Evolutionary conservation across 2,888 invertebrate genomes (phyloP), one percentile per base, ranked within the genome.

Genomic region (Cerastis rubricosa): DNA sequence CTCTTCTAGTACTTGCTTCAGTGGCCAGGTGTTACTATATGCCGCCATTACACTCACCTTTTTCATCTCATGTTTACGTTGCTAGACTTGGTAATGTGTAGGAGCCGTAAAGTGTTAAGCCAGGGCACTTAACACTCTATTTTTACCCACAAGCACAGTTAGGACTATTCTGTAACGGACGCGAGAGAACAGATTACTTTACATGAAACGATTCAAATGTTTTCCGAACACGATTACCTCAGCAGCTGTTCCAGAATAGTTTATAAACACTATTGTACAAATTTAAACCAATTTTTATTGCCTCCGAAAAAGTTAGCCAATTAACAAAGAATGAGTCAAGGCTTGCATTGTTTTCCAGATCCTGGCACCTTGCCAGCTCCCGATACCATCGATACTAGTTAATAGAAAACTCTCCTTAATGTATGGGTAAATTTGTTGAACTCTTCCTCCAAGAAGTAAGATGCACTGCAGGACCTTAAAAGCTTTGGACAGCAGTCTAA

Each of bases 231-330:
- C 83, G 78, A 86, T 87, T 87, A 81, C 84, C 81, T 81, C 84
- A 84, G 80, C 83, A 85, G 82, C 80, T 85, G 82, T 78, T 85
- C 82, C 74, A 75, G 85, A 85, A 89, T 88, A 89, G 89, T 90
- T 90, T 90, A 86, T 90, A 92, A 91, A 91, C 90, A 91, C 75
- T 85, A 82, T 89, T 89, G 90, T 88, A 90, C 89, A 90, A 86
- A 89, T 90, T 92, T 90, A 89, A 85, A 90, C 86, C 91, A 88
- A 90, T 90, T 94, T 94, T 94, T 93, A 94, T 93, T 92, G 91
- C 93, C 83, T 87, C 85, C 90, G 88, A 90, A 94, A 93, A 94
- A 94, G 92, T 93, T 92, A 91, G 88, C 92, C 91, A 94, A 93
- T 94, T 94, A 94, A 92, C 90, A 89, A 87, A 84, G 90, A 91